Evolutionary conservation across 2,888 invertebrate species (phyloP).

Genomic region (Trilocha varians): DNA sequence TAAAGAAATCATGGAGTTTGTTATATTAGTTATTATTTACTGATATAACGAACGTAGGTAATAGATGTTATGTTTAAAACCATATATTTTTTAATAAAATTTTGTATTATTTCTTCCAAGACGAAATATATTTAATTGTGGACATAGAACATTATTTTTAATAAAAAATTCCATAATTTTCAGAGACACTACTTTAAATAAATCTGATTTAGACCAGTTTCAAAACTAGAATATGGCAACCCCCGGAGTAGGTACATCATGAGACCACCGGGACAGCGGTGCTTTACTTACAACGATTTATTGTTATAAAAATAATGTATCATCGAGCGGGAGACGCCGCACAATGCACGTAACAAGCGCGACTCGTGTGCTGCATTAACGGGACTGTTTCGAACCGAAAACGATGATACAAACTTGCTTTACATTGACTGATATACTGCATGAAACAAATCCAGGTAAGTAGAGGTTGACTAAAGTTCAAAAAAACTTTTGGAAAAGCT

Average conservation of each 20-base stretch:
- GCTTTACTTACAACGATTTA: conserved; percentile 70
- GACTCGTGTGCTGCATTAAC: conserved; percentile 49
- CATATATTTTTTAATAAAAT: too few species aligned
- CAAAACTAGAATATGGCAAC: neutral
- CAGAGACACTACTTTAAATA: neutral
- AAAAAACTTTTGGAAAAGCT: too few species aligned
- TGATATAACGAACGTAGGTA: too few species aligned
- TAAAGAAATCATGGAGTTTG: too few species aligned
- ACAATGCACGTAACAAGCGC: conserved; percentile 66
- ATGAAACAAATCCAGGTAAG: neutral
- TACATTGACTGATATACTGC: neutral
- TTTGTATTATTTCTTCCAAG: too few species aligned
- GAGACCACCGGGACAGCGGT: conserved; percentile 62
- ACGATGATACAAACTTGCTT: conserved; percentile 7
- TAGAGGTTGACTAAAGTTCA: too few species aligned
- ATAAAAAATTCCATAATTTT: neutral
- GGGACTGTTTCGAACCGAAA: conserved; percentile 31
- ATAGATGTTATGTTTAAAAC: too few species aligned
- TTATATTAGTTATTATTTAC: too few species aligned
- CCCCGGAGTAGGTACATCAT: conserved; percentile 9
- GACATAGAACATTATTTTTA: too few species aligned
- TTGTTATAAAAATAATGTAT: conserved; percentile 74
- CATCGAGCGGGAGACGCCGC: conserved; percentile 50
- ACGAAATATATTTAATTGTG: too few species aligned
- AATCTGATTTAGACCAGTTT: neutral